Percentiles rank a stretch among this genome's conserved stretches.
These are phyloP conservation scores for Sardina pilchardus DNA, from an alignment of 2,113 vertebrate genomes.

Conservation along the genomic window DNA sequence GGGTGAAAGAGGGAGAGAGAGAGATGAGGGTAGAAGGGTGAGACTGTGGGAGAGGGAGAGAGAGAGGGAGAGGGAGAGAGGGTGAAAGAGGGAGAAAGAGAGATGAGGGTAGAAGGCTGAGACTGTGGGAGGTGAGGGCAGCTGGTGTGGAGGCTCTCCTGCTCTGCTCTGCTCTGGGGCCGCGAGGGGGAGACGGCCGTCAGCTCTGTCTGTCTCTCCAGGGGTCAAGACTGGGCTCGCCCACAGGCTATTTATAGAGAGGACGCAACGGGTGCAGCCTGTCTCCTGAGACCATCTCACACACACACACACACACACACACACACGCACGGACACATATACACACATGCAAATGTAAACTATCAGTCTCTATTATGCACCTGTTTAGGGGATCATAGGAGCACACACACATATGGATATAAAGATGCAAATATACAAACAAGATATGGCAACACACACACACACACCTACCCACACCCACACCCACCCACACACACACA, in stretches of 20 bases:
- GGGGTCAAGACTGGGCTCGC: slow-evolving; percentile 22
- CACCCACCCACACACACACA: background rate
- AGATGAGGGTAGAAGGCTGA: too few relatives aligned
- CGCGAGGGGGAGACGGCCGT: background rate
- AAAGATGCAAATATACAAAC: background rate
- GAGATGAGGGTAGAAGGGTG: too few relatives aligned
- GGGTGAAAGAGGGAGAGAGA: background rate
- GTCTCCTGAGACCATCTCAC: slow-evolving; percentile 10
- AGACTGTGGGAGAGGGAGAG: too few relatives aligned
- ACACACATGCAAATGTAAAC: background rate
- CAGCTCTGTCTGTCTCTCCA: background rate
- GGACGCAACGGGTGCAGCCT: slow-evolving; percentile 26
- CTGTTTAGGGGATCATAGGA: too few relatives aligned
- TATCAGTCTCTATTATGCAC: too few relatives aligned
- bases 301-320: background rate
- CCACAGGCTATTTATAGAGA: slow-evolving; percentile 41
- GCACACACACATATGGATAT: background rate
- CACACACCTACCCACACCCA: background rate
- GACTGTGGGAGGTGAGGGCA: too few relatives aligned
- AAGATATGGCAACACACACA: background rate
- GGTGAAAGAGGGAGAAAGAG: too few relatives aligned
- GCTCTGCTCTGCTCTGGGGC: too few relatives aligned
- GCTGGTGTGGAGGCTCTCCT: too few relatives aligned
- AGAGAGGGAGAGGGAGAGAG: too few relatives aligned
- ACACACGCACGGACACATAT: background rate